These are phyloP conservation scores for Ameiurus melas DNA, from an alignment of 2,113 vertebrate species.

Conservation along the genomic window DNA sequence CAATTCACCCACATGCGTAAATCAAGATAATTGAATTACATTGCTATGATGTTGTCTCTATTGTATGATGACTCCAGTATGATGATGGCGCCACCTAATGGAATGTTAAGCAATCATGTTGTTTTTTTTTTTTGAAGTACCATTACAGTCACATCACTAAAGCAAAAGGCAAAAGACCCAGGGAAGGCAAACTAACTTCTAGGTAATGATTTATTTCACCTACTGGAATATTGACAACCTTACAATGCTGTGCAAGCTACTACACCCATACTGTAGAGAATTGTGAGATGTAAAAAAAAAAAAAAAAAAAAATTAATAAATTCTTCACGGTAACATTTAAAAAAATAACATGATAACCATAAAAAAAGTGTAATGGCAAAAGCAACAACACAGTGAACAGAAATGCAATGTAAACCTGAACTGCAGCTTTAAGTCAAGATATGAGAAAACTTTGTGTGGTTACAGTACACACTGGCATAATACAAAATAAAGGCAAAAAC, in stretches of 20 bases:
- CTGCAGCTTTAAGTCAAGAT: background rate
- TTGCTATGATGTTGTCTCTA: background rate
- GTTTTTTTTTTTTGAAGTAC: background rate
- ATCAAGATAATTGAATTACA: background rate
- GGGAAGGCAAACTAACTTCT: background rate
- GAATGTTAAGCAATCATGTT: background rate
- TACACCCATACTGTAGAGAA: background rate
- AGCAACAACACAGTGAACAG: background rate
- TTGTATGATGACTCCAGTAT: background rate
- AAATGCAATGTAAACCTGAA: slow-evolving; percentile 13
- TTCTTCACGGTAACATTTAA: too few relatives aligned
- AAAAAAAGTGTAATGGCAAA: background rate
- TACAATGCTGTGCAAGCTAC: background rate
- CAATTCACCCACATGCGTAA: background rate
- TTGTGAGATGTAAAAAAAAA: background rate
- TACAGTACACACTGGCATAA: background rate
- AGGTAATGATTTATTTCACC: slow-evolving; percentile 12
- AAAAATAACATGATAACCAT: background rate
- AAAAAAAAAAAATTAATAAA: background rate
- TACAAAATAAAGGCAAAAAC: background rate
- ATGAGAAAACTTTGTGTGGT: background rate
- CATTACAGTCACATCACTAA: background rate
- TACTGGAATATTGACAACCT: background rate
- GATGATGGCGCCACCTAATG: slow-evolving; percentile 46
- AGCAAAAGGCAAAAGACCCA: background rate